Evolutionary conservation across 2,797 vertebrate species (phyloP).

Genomic region (Smutsia gigantea): DNA sequence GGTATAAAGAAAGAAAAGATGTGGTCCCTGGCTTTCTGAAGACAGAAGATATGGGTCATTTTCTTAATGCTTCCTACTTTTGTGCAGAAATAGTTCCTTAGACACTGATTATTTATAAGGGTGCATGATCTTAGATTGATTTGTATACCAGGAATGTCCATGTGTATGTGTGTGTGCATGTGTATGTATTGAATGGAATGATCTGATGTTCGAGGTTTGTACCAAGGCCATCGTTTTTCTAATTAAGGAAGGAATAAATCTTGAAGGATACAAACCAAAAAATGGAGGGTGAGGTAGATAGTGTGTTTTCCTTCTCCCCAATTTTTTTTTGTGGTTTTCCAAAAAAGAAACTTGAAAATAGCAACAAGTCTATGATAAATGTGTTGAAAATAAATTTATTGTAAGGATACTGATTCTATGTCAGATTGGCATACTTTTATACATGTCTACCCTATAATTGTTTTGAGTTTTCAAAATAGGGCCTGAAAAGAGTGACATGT

Average conservation of each 20-base stretch:
- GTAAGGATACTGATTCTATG: not conserved
- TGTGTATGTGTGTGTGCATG: not conserved
- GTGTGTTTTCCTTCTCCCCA: not conserved
- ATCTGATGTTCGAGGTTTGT: not conserved
- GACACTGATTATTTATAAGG: not conserved
- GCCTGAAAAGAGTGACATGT: not conserved
- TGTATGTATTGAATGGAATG: not conserved
- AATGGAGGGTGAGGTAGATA: not conserved
- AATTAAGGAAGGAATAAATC: not conserved
- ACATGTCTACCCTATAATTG: not conserved
- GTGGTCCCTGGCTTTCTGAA: not conserved
- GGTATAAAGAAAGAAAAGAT: not conserved
- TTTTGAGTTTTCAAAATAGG: not conserved
- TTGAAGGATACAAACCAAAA: not conserved
- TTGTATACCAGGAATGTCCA: not conserved
- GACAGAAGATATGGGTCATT: not conserved
- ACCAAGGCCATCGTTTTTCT: not conserved
- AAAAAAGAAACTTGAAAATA: not conserved
- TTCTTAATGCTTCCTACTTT: not conserved
- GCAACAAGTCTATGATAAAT: not conserved
- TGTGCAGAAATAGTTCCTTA: not conserved
- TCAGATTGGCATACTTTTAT: not conserved
- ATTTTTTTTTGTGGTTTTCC: not conserved
- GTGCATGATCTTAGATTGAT: not conserved
- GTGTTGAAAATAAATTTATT: not conserved